phyloP scores from a whole-genome alignment of 2,797 vertebrate genomes.

The Oreochromis grahami region DNA sequence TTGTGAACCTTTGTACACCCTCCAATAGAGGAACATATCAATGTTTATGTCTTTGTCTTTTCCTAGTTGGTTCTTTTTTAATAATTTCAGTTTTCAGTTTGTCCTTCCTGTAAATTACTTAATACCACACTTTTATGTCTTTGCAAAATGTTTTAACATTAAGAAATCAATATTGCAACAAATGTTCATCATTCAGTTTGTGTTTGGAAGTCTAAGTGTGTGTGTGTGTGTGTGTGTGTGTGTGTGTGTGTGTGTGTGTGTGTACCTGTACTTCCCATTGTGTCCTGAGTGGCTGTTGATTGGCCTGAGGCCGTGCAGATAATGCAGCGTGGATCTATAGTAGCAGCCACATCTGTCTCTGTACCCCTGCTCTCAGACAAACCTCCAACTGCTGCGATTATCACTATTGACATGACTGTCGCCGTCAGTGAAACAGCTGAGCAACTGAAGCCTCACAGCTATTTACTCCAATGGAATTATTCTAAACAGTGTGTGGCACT shows the following conservation, averaged over 20 bases:
- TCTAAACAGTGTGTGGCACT: not conserved
- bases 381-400: slow-evolving; percentile 11
- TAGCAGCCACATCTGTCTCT: slow-evolving; percentile 55
- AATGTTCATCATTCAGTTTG: not conserved
- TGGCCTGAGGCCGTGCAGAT: slow-evolving; percentile 33
- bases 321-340: slow-evolving; percentile 36
- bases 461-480: not conserved
- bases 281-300: slow-evolving; percentile 33
- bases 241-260: not conserved
- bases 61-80: not conserved
- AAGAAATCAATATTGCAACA: not conserved
- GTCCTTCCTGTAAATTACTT: not conserved
- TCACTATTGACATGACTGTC: slow-evolving; percentile 13
- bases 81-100: not conserved
- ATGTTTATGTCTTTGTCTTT: not conserved
- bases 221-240: too few species aligned
- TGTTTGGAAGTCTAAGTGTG: not conserved
- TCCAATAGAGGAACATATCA: not conserved
- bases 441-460: not conserved
- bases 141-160: not conserved
- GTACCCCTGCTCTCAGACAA: slow-evolving; percentile 1
- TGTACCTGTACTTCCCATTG: slow-evolving; percentile 10
- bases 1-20: not conserved
- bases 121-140: not conserved
- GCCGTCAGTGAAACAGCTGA: slow-evolving; percentile 18